Percentiles rank a stretch among this genome's conserved stretches.
Conservation (phyloP, 2,888 invertebrate genomes). For the Esperia sulphurella region DNA sequence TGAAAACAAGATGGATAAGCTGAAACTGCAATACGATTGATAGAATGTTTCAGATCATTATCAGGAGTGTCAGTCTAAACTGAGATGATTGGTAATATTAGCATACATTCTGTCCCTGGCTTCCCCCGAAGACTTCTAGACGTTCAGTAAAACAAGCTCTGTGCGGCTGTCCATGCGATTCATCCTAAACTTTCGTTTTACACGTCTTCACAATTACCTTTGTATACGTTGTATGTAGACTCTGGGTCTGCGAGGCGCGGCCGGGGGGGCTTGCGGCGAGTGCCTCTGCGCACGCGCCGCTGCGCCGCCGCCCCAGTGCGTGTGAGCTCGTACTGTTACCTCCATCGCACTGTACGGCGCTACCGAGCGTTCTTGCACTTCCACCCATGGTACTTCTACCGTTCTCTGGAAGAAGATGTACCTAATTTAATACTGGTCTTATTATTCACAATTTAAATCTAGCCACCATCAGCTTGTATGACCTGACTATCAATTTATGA, state of each 20-base stretch:
- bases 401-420: conserved; percentile 60
- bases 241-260: conserved; percentile 84
- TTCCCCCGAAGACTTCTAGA: too few species aligned
- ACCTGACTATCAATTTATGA: not conserved
- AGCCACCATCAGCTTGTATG: not conserved
- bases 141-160: too few species aligned
- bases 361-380: conserved; percentile 62
- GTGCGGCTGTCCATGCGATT: too few species aligned
- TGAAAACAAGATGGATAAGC: not conserved
- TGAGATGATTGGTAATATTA: too few species aligned
- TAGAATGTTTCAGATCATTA: too few species aligned
- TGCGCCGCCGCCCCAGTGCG: conserved; percentile 90
- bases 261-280: conserved; percentile 90
- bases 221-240: conserved; percentile 80
- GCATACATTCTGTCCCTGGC: too few species aligned
- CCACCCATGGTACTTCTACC: conserved; percentile 73
- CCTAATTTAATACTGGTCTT: too few species aligned
- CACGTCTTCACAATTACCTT: conserved; percentile 16
- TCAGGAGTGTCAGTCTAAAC: too few species aligned
- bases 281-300: conserved; percentile 80
- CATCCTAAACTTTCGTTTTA: too few species aligned
- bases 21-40: too few species aligned
- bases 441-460: too few species aligned
- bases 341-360: conserved; percentile 85
- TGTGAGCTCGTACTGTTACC: conserved; percentile 88